Conservation (phyloP, 2,888 invertebrate genomes). For the Lycocerus yunnanus region DNA sequence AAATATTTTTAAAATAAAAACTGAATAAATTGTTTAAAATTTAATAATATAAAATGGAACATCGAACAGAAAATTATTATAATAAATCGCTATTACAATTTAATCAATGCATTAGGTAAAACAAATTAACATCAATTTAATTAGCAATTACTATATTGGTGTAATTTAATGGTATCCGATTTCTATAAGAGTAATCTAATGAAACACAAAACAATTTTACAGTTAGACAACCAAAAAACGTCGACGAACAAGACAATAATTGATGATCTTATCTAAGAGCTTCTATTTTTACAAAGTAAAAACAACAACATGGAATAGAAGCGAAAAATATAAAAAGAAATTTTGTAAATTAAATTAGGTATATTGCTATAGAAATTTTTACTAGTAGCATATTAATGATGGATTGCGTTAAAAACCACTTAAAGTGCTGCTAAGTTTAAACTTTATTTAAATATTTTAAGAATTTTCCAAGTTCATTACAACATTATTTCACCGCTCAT, state of each 20-base stretch:
- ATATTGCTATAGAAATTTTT: not conserved
- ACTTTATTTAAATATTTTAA: too few species aligned
- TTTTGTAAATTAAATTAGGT: not conserved
- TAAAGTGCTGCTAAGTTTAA: too few species aligned
- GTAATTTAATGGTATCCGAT: not conserved
- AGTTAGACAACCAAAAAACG: not conserved
- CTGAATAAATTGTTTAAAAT: too few species aligned
- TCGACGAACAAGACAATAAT: not conserved
- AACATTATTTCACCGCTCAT: too few species aligned
- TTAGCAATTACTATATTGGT: not conserved
- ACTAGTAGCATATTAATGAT: not conserved
- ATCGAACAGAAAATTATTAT: too few species aligned
- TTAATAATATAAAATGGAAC: too few species aligned
- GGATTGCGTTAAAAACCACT: not conserved
- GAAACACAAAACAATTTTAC: not conserved
- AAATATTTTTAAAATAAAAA: too few species aligned
- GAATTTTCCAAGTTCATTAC: too few species aligned
- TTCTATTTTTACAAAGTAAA: not conserved
- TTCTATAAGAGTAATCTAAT: not conserved
- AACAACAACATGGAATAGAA: not conserved
- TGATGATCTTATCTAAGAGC: not conserved
- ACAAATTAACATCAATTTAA: not conserved
- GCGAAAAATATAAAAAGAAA: not conserved
- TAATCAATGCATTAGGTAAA: too few species aligned
- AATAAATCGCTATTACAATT: too few species aligned